These are phyloP conservation scores for Megalops cyprinoides DNA, from an alignment of 2,797 vertebrate species.

Conservation along the genomic window DNA sequence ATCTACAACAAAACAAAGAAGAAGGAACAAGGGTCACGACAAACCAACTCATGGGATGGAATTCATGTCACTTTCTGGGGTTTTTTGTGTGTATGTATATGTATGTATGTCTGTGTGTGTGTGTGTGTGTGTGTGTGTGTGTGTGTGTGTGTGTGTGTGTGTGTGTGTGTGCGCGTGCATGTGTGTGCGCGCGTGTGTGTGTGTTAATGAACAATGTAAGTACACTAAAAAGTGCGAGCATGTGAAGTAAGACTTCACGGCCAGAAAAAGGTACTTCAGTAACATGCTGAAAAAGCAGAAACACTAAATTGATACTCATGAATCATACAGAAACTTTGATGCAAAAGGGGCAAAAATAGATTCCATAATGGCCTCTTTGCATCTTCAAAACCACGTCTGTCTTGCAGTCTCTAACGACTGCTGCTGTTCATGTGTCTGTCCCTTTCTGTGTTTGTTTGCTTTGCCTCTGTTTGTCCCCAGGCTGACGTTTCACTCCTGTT, in stretches of 20 bases:
- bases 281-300: conserved; percentile 18
- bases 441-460: conserved; percentile 42
- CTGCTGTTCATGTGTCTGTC: conserved; percentile 3
- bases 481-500: conserved; percentile 64
- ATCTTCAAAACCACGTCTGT: not conserved
- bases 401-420: not conserved
- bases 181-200: too few species aligned
- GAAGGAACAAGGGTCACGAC: not conserved
- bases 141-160: too few species aligned
- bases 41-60: too few species aligned
- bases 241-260: not conserved
- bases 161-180: too few species aligned
- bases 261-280: not conserved
- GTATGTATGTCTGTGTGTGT: too few species aligned
- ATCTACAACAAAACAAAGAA: conserved; percentile 43
- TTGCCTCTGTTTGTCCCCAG: conserved; percentile 29
- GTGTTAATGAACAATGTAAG: not conserved
- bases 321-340: conserved; percentile 9
- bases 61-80: not conserved
- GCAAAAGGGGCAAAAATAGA: not conserved
- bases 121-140: too few species aligned
- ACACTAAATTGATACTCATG: conserved; percentile 18
- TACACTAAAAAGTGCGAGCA: not conserved
- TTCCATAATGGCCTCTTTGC: not conserved
- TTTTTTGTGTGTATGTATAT: too few species aligned